phyloP scores from a whole-genome alignment of 2,113 vertebrate species.

The Probosciger aterrimus region DNA sequence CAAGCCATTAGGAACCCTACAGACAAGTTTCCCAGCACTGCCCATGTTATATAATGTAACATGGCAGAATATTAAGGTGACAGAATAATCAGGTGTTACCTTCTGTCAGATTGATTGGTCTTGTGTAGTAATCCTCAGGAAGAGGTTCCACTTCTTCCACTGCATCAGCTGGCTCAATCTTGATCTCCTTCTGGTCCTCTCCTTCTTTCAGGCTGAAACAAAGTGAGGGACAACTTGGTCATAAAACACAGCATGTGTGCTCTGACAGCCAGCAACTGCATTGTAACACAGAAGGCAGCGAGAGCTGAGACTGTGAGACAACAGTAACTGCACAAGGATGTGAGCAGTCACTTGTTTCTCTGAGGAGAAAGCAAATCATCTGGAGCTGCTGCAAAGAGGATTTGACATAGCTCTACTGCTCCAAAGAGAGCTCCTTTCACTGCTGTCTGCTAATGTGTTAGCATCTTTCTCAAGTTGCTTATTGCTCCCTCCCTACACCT shows the following conservation, averaged over 20 bases:
- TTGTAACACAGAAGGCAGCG: neutral
- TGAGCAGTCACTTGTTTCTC: neutral
- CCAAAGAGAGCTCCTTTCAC: neutral
- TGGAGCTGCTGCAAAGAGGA: neutral
- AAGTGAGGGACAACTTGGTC: neutral
- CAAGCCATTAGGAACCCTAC: neutral
- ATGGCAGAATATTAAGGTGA: neutral
- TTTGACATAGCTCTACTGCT: neutral
- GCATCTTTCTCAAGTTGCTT: neutral
- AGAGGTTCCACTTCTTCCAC: slow-evolving; percentile 95
- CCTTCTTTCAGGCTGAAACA: slow-evolving; percentile 90
- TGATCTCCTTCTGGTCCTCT: slow-evolving; percentile 96
- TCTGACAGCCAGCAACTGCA: neutral
- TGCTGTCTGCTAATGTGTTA: neutral
- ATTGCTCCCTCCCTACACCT: neutral
- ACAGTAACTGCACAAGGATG: neutral
- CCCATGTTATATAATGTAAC: neutral
- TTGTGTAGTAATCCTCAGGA: slow-evolving; percentile 94
- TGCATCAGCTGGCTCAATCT: slow-evolving; percentile 91
- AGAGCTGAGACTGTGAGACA: neutral
- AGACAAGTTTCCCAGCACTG: neutral
- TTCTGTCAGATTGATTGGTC: slow-evolving; percentile 91
- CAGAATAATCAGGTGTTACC: slow-evolving; percentile 69
- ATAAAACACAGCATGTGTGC: accelerated
- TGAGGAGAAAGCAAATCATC: neutral